These are phyloP conservation scores for Cladopsammia gracilis DNA, from an alignment of 64 coral and sea anemone genomes.

Conservation along the genomic window DNA sequence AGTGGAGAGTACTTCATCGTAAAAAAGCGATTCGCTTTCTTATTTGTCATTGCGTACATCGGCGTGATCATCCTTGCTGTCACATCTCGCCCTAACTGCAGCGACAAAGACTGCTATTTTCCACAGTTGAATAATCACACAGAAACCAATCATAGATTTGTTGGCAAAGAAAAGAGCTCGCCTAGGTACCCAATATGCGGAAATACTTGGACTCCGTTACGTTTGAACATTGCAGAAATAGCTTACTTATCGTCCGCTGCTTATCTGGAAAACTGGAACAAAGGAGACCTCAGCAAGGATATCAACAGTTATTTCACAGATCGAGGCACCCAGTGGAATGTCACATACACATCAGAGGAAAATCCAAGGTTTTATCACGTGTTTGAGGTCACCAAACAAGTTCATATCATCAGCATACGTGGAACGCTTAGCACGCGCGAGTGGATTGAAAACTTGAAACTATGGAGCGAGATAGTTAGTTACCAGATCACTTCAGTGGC, in stretches of 20 bases:
- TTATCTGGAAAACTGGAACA: slow-evolving; percentile 52
- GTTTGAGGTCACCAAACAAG: background rate
- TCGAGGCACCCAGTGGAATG: slow-evolving; percentile 46
- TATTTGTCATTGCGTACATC: slow-evolving; percentile 43
- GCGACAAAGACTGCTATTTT: background rate
- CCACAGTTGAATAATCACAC: background rate
- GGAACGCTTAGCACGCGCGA: slow-evolving; percentile 51
- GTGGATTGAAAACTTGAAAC: slow-evolving; percentile 66
- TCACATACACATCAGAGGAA: background rate
- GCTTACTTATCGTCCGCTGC: slow-evolving; percentile 62
- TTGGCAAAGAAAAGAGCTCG: background rate
- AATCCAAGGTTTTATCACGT: slow-evolving; percentile 80
- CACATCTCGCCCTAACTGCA: background rate
- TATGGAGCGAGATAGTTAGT: slow-evolving; percentile 80
- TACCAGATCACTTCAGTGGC: slow-evolving; percentile 67
- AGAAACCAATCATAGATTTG: too few species aligned
- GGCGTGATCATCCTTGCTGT: background rate
- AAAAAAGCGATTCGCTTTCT: slow-evolving; percentile 61
- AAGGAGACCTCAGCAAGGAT: background rate
- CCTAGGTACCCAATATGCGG: slow-evolving; percentile 73
- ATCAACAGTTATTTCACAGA: slow-evolving; percentile 50
- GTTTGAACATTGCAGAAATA: slow-evolving; percentile 63
- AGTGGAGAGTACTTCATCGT: slow-evolving; percentile 59
- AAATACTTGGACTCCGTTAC: slow-evolving; percentile 51
- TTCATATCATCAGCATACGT: slow-evolving; percentile 72